Conservation (phyloP, 2,113 vertebrate genomes). For the Dicentrarchus labrax region DNA sequence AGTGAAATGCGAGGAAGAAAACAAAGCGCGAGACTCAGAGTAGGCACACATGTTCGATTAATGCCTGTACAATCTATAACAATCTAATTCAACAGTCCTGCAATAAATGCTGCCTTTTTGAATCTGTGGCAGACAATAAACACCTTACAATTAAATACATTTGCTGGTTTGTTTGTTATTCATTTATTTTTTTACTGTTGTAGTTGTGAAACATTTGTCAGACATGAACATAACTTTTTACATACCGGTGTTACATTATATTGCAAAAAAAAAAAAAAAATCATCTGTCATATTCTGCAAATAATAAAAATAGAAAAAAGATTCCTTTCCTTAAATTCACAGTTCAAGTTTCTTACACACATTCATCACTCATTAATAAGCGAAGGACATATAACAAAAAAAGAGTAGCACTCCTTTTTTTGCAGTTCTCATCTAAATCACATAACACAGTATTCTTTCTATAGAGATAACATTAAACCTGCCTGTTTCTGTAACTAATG, state of each 20-base stretch:
- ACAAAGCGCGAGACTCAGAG: conserved; percentile 28
- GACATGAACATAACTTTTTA: background rate
- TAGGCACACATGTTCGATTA: conserved; percentile 30
- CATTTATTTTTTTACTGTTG: background rate
- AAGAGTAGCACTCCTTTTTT: background rate
- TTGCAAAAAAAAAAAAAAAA: background rate
- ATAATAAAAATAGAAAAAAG: background rate
- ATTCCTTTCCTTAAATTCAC: background rate
- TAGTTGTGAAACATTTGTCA: background rate
- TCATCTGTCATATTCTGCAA: background rate
- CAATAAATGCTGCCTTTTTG: conserved; percentile 9
- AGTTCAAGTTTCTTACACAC: background rate
- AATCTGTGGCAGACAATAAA: background rate
- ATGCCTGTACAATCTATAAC: conserved; percentile 6
- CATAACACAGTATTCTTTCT: background rate
- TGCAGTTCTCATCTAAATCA: background rate
- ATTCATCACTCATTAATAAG: too few relatives aligned
- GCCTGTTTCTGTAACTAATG: background rate
- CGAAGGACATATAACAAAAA: background rate
- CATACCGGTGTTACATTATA: background rate
- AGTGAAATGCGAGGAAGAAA: conserved; percentile 58
- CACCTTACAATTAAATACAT: background rate
- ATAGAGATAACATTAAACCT: background rate
- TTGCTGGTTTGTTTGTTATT: background rate
- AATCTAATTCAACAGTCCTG: conserved; percentile 13